A percentile compares a stretch with the other conserved stretches of the same genome.
Evolutionary conservation across 2,113 vertebrate genomes (phyloP).

Genomic region (Pelodiscus sinensis): DNA sequence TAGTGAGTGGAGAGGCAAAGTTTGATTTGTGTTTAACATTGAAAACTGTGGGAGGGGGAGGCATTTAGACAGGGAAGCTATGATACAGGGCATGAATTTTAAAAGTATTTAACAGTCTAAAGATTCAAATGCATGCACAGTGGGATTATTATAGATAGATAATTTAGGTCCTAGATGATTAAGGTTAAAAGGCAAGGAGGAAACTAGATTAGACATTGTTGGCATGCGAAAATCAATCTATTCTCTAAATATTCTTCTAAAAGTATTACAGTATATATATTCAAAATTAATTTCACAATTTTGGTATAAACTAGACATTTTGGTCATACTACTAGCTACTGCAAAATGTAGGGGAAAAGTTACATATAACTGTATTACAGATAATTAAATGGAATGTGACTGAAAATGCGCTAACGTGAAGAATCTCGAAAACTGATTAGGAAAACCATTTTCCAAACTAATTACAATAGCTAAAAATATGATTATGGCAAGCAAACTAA

Average conservation of each 20-base stretch:
- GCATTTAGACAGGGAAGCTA: too few relatives aligned
- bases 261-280: constrained; percentile 32
- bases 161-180: constrained; percentile 17
- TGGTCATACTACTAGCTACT: too few relatives aligned
- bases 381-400: not conserved
- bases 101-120: too few relatives aligned
- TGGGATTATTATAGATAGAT: not conserved
- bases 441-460: not conserved
- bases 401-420: not conserved
- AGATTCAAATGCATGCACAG: too few relatives aligned
- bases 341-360: not conserved
- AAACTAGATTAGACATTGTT: constrained; percentile 50
- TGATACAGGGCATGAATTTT: too few relatives aligned
- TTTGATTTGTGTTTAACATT: too few relatives aligned
- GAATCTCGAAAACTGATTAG: constrained; percentile 2
- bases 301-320: too few relatives aligned
- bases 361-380: not conserved
- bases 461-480: not conserved
- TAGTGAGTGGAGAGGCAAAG: too few relatives aligned
- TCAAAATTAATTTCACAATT: constrained; percentile 23
- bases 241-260: not conserved
- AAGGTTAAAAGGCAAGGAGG: constrained; percentile 45
- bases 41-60: too few relatives aligned
- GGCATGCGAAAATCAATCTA: constrained; percentile 33
- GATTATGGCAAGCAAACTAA: not conserved